Evolutionary conservation across 2,113 vertebrate species (phyloP), one percentile per base, ranked within the genome.

Genomic region (Morone saxatilis): DNA sequence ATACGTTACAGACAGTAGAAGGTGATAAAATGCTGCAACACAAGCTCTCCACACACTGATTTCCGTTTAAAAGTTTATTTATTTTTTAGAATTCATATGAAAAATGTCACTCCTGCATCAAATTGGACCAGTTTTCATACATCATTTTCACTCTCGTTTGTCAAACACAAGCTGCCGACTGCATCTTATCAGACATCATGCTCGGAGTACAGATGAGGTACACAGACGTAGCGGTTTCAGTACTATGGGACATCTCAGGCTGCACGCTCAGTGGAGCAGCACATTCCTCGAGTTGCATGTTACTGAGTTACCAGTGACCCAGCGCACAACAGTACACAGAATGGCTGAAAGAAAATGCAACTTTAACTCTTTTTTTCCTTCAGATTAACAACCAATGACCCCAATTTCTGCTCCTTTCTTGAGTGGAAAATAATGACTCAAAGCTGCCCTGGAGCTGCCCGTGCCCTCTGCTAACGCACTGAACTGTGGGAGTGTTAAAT

Each of bases 61-160:
- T 84, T 88, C 62, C 87, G 69, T 88, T 83, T 70, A 77, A 92
- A 91, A 88, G 80, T 85, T 78, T 60, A 93, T 94, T 93, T 89
- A 25, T 47, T 92, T 90, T 76, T 87, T 71, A 85, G 19, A 50
- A 83, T 90, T 88, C 77, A 87, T 84, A 90, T 90, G 85, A 89
- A 94, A 93, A 90, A 85, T 56, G 56, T 62, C 53, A 85, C 71
- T 36, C 31, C 50, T 79, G 71, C 74, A 85, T 69, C 70, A 53
- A 45, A 81, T 62, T 83, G 19, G 66, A 74, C 71, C 85, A 54
- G 43, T 80, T 54, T 61, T 43, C 74, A 78, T 63, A 45, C 61
- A 79, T 68, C 4, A 22, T 81, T 83, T 86, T 81, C 71, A 31
- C 70, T 31, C 31, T 31, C 31, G 31, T 48, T 68, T 65, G 43